Conservation (phyloP, 2,113 vertebrate species). For the Gallinago paraguaiae region DNA sequence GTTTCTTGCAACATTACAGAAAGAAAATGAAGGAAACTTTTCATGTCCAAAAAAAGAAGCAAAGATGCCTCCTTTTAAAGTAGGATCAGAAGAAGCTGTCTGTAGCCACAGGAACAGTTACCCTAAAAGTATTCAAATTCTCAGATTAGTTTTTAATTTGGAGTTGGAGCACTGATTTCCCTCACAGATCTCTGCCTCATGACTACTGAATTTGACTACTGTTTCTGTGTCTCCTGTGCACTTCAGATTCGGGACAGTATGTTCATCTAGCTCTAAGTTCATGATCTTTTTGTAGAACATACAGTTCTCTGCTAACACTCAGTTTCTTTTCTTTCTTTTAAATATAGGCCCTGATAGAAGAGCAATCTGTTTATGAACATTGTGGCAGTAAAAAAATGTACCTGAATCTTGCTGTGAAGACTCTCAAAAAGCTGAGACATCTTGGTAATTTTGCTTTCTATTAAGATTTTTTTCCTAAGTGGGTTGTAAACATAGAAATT, state of each 20-base stretch:
- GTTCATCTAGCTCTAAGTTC: neutral
- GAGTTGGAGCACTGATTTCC: neutral
- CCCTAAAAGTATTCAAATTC: neutral
- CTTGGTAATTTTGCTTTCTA: constrained; percentile 59
- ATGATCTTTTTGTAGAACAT: neutral
- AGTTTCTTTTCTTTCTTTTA: neutral
- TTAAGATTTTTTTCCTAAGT: neutral
- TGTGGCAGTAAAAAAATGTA: constrained; percentile 83
- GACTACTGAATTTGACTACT: neutral
- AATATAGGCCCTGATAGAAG: constrained; percentile 79
- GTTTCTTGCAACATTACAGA: neutral
- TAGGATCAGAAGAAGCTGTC: neutral
- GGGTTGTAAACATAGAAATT: neutral
- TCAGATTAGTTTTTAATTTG: neutral
- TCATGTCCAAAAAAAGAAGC: neutral
- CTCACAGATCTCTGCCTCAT: neutral
- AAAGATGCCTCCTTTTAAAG: neutral
- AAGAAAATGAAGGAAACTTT: neutral
- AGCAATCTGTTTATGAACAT: constrained; percentile 79
- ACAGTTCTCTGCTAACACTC: neutral
- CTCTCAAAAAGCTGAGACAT: constrained; percentile 81
- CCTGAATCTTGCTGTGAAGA: constrained; percentile 81
- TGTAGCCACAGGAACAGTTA: neutral
- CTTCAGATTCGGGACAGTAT: neutral
- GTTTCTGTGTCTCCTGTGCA: neutral